These are phyloP conservation scores for Dicranocentrus wangi DNA, from an alignment of 2,888 invertebrate species.

Conservation along the genomic window DNA sequence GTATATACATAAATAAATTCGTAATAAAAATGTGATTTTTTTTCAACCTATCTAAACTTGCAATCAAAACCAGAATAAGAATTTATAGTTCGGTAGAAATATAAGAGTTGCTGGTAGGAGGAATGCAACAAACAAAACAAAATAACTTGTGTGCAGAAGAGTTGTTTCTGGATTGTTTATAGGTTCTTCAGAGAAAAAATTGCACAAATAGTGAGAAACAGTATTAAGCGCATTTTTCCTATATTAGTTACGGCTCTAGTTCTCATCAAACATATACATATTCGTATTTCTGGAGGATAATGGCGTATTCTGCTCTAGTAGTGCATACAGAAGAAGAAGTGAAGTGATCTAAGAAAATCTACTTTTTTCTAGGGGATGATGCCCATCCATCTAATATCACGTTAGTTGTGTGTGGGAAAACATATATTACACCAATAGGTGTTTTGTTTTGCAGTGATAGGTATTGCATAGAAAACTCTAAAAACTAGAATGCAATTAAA, in stretches of 20 bases:
- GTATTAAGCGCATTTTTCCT: conserved; percentile 20
- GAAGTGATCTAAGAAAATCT: too few species aligned
- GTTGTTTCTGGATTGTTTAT: conserved; percentile 11
- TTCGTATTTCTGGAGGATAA: not conserved
- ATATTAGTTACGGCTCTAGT: conserved; percentile 59
- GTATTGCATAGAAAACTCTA: not conserved
- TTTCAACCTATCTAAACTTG: conserved; percentile 10
- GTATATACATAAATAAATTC: conserved; percentile 14
- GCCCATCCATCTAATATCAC: too few species aligned
- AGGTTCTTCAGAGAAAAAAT: conserved; percentile 6
- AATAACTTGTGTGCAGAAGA: not conserved
- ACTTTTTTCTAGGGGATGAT: not conserved
- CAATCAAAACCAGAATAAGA: too few species aligned
- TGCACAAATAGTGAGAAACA: not conserved
- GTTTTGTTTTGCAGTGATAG: not conserved
- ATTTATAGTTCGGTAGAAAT: not conserved
- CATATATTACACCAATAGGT: not conserved
- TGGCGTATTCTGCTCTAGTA: not conserved
- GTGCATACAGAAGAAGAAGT: too few species aligned
- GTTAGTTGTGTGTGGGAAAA: conserved; percentile 31
- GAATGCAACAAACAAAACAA: not conserved
- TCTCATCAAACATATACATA: conserved; percentile 31
- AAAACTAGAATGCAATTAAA: conserved; percentile 37
- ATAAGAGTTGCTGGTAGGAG: too few species aligned
- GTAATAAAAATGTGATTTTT: conserved; percentile 31